These are phyloP conservation scores for Sarcophaga subvicina DNA, from an alignment of 2,888 invertebrate species.

Conservation along the genomic window DNA sequence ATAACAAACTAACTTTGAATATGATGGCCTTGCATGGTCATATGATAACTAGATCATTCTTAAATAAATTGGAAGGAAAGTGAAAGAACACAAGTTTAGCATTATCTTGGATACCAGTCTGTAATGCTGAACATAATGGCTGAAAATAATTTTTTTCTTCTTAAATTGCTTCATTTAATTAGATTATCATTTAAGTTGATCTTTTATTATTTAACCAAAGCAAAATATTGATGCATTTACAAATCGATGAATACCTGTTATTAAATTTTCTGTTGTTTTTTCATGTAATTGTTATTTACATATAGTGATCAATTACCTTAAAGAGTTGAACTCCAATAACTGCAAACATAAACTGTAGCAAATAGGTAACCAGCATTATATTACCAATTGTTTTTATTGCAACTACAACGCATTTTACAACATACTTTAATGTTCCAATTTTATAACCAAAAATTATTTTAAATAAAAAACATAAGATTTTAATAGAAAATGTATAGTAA, in stretches of 20 bases:
- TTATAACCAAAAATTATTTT: not conserved
- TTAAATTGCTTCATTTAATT: too few relatives aligned
- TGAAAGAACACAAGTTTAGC: too few relatives aligned
- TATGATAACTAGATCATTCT: too few relatives aligned
- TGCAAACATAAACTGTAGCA: constrained; percentile 99
- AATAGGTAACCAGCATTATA: constrained; percentile 99
- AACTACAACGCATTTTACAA: constrained; percentile 99
- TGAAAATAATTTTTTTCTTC: too few relatives aligned
- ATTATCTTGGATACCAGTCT: too few relatives aligned
- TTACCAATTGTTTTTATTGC: constrained; percentile 99
- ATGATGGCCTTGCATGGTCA: too few relatives aligned
- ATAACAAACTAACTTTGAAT: too few relatives aligned
- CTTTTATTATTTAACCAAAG: too few relatives aligned
- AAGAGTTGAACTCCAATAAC: constrained; percentile 99
- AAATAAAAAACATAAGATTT: not conserved
- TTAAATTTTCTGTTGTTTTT: not conserved
- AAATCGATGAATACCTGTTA: not conserved
- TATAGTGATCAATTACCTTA: constrained; percentile 88
- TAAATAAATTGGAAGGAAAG: too few relatives aligned
- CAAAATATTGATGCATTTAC: too few relatives aligned
- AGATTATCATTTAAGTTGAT: too few relatives aligned
- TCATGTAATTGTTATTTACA: not conserved
- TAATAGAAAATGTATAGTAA: not conserved
- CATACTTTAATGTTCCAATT: constrained; percentile 87
- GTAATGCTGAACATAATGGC: too few relatives aligned